Evolutionary conservation across 2,797 vertebrate genomes (phyloP).

Genomic region (Trichosurus vulpecula): DNA sequence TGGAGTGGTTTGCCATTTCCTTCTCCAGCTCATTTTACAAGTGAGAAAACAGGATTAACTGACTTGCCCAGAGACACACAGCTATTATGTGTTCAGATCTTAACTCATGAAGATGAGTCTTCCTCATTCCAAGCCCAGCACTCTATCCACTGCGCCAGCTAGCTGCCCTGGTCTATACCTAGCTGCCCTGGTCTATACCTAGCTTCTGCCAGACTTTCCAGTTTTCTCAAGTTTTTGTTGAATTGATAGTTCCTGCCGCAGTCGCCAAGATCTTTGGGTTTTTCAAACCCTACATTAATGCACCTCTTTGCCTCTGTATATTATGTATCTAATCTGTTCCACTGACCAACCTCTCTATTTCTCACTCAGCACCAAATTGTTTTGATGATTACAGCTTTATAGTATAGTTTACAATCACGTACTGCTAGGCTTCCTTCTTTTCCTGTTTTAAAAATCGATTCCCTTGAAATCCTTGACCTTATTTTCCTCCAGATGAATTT

Average conservation of each 20-base stretch:
- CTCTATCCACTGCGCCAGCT: too few species aligned
- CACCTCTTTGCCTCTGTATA: neutral
- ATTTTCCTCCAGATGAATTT: neutral
- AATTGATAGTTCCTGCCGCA: neutral
- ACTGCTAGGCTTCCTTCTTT: neutral
- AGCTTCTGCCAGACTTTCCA: neutral
- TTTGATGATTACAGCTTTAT: neutral
- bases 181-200: neutral
- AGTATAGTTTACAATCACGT: neutral
- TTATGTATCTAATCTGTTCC: neutral
- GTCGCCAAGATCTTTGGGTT: neutral
- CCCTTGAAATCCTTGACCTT: neutral
- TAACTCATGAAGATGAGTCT: neutral
- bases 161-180: neutral
- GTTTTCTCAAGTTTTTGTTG: neutral
- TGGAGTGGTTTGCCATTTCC: neutral
- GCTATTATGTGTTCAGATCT: neutral
- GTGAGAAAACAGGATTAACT: neutral
- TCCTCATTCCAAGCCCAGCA: neutral
- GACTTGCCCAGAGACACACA: neutral
- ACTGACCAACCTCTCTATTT: neutral
- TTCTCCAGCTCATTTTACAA: neutral
- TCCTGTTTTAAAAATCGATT: neutral
- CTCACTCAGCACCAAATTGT: neutral
- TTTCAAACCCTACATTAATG: neutral